These are phyloP conservation scores for Stichodactyla helianthus DNA, from an alignment of 64 coral and sea anemone genomes.

Conservation along the genomic window DNA sequence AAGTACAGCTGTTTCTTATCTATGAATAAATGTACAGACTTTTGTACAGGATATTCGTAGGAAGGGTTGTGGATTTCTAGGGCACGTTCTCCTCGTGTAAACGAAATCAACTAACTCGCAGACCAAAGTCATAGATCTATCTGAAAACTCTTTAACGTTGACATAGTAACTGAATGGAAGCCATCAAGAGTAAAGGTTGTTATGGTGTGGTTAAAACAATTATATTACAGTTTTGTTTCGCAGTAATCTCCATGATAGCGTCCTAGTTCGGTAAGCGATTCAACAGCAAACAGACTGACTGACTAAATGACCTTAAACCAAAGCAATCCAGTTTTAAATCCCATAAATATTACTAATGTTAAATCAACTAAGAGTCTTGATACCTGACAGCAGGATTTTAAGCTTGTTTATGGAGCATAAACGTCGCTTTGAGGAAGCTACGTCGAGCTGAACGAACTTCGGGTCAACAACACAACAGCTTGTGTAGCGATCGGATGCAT, in stretches of 20 bases:
- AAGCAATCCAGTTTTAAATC: not conserved
- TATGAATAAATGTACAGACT: not conserved
- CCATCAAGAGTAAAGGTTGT: not conserved
- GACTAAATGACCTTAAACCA: not conserved
- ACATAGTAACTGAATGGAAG: not conserved
- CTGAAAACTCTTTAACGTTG: not conserved
- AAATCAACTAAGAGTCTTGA: not conserved
- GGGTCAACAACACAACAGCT: not conserved
- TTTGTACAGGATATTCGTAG: not conserved
- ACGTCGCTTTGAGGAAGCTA: not conserved
- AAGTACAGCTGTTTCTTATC: not conserved
- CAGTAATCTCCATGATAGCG: not conserved
- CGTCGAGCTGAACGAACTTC: not conserved
- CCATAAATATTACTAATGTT: not conserved
- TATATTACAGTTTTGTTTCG: not conserved
- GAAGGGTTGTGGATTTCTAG: not conserved
- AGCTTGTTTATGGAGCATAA: not conserved
- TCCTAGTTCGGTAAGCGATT: constrained; percentile 1
- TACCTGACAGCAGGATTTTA: not conserved
- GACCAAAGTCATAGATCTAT: not conserved
- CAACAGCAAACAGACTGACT: not conserved
- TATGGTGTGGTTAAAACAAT: not conserved
- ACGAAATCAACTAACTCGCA: not conserved
- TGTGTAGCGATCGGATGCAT: not conserved
- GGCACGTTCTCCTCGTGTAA: not conserved